A percentile compares a stretch with the other conserved stretches of the same genome.
phyloP scores from a whole-genome alignment of 2,888 invertebrate genomes.

The Drosophila atroscutellata region DNA sequence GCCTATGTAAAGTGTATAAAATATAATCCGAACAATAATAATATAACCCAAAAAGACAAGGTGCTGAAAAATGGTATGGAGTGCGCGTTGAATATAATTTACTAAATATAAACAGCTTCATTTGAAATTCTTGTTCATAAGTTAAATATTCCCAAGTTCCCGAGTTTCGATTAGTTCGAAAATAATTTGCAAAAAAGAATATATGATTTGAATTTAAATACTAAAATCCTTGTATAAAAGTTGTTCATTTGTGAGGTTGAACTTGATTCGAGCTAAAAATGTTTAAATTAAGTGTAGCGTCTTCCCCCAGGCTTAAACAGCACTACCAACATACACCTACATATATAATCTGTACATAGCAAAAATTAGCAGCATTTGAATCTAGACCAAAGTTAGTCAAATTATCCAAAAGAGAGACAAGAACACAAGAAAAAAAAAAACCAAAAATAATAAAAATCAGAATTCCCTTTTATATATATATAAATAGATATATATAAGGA shows the following conservation, averaged over 20 bases:
- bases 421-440: conserved; percentile 6
- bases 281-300: conserved; percentile 37
- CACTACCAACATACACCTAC: conserved; percentile 5
- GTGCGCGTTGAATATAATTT: neutral
- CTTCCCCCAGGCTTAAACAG: conserved; percentile 46
- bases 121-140: neutral
- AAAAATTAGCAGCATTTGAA: conserved; percentile 40
- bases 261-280: conserved; percentile 3
- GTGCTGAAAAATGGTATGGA: conserved; percentile 6
- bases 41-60: conserved; percentile 9
- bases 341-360: conserved; percentile 41
- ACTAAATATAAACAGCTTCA: conserved; percentile 1
- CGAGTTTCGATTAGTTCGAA: neutral
- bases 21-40: conserved; percentile 39
- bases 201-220: neutral
- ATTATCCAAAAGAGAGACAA: conserved; percentile 47
- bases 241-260: neutral
- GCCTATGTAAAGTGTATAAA: conserved; percentile 42
- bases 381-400: conserved; percentile 58
- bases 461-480: conserved; percentile 40
- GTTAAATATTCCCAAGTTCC: neutral
- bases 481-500: conserved; percentile 32
- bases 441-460: neutral
- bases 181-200: neutral
- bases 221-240: neutral